phyloP scores from a whole-genome alignment of 2,888 invertebrate genomes.

The Aphodius sticticus region DNA sequence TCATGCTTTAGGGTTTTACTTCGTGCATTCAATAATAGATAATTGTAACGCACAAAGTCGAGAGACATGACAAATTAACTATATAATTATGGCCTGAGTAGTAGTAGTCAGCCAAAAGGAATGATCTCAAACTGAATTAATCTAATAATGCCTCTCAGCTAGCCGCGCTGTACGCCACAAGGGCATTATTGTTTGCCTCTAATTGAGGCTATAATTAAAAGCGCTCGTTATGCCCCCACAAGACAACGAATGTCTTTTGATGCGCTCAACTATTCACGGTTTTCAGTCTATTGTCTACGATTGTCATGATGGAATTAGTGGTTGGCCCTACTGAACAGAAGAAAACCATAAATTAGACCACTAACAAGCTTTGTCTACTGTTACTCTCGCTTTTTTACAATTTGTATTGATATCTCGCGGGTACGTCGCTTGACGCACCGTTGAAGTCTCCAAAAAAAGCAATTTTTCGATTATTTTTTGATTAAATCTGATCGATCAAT shows the following conservation, averaged over 20 bases:
- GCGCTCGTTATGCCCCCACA: constrained; percentile 26
- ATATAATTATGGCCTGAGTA: not conserved
- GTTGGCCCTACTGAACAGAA: not conserved
- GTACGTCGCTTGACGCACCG: too few relatives aligned
- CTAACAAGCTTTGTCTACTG: not conserved
- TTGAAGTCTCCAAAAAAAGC: too few relatives aligned
- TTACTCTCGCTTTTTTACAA: not conserved
- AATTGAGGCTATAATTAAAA: constrained; percentile 35
- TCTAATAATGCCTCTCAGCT: constrained; percentile 36
- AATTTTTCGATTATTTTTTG: too few relatives aligned
- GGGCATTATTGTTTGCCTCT: constrained; percentile 34
- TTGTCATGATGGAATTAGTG: not conserved
- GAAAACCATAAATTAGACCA: not conserved
- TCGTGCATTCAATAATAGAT: too few relatives aligned
- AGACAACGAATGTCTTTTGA: not conserved
- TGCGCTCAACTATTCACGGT: not conserved
- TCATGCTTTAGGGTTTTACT: not conserved
- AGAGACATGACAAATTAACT: not conserved
- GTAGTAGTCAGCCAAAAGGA: constrained; percentile 19
- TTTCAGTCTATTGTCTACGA: not conserved
- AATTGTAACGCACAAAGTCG: not conserved
- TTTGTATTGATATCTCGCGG: too few relatives aligned
- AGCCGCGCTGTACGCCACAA: constrained; percentile 27
- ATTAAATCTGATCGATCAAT: too few relatives aligned
- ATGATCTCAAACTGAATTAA: constrained; percentile 36